A percentile compares a stretch with the other conserved stretches of the same genome.
Conservation (phyloP, 2,888 invertebrate species). For the Sisyra terminalis region DNA sequence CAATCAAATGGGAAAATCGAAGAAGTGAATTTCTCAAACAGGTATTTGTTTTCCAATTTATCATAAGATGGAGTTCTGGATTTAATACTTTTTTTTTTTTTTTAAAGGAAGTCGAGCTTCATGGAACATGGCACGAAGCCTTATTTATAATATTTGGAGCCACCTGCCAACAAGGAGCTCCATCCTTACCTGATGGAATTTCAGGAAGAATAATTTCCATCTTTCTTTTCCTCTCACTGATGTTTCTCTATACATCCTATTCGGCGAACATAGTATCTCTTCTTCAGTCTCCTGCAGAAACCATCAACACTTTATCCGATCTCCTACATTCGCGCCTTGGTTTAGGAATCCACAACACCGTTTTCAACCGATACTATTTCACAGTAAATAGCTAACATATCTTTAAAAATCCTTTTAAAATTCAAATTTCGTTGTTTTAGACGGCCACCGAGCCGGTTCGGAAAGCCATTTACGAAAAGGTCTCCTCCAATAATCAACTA, state of each 20-base stretch:
- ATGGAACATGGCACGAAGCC: conserved; percentile 30
- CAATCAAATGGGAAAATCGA: conserved; percentile 27
- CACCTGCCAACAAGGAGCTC: conserved; percentile 40
- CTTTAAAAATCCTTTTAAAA: too few relatives aligned
- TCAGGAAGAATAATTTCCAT: conserved; percentile 41
- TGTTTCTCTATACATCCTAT: conserved; percentile 59
- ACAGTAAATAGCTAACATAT: too few relatives aligned
- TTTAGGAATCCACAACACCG: conserved; percentile 49
- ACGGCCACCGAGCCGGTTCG: conserved; percentile 44
- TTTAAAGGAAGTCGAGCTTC: conserved; percentile 9
- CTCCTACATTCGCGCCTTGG: conserved; percentile 45
- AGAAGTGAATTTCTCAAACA: conserved; percentile 10
- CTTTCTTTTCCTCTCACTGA: conserved; percentile 40
- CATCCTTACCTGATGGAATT: conserved; percentile 28
- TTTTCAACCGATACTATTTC: conserved; percentile 53
- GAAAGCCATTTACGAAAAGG: conserved; percentile 44
- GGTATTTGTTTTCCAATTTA: background rate
- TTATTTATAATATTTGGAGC: conserved; percentile 37
- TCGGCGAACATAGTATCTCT: conserved; percentile 61
- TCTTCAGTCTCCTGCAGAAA: conserved; percentile 52
- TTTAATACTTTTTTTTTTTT: background rate
- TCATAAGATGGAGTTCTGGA: background rate
- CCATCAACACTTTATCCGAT: conserved; percentile 44
- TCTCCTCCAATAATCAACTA: conserved; percentile 38
- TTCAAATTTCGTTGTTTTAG: conserved; percentile 24